These are phyloP conservation scores for Puffinus mauretanicus DNA, from an alignment of 2,113 vertebrate genomes.

Conservation along the genomic window DNA sequence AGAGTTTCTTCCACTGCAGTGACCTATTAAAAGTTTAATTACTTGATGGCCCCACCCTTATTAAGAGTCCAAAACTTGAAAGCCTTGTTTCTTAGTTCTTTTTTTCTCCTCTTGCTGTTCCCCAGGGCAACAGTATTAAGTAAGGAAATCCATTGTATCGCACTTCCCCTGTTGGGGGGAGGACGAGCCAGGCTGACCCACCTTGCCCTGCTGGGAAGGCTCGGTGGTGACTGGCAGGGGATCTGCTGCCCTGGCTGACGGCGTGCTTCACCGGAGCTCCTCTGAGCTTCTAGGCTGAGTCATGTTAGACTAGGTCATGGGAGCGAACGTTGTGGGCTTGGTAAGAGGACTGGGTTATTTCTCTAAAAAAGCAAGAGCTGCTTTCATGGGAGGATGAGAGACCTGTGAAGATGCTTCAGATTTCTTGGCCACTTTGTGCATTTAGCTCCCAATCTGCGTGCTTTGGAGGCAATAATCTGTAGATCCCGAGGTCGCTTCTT, in stretches of 20 bases:
- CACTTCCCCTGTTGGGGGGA: background rate
- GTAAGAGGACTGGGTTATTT: background rate
- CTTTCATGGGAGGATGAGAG: background rate
- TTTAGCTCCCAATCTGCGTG: background rate
- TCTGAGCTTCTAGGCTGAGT: background rate
- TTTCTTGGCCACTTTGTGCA: background rate
- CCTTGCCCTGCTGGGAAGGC: background rate
- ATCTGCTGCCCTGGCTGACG: background rate
- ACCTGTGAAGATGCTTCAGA: background rate
- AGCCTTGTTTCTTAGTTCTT: conserved; percentile 2
- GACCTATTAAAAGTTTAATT: conserved; percentile 72
- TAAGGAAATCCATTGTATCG: background rate
- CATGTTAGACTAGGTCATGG: conserved; percentile 32
- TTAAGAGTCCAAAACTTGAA: conserved; percentile 53
- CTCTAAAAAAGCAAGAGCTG: conserved; percentile 32
- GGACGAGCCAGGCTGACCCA: background rate
- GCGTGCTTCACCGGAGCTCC: background rate
- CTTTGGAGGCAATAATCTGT: background rate
- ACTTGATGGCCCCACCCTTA: conserved; percentile 50
- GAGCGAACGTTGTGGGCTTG: conserved; percentile 42
- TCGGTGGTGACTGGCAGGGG: background rate
- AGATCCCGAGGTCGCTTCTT: background rate
- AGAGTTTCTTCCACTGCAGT: conserved; percentile 62
- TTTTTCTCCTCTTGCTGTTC: background rate
- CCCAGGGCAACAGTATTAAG: background rate